A percentile compares a stretch with the other conserved stretches of the same genome.
phyloP scores from a whole-genome alignment of 2,113 vertebrate species.

The Larimichthys polyactis region DNA sequence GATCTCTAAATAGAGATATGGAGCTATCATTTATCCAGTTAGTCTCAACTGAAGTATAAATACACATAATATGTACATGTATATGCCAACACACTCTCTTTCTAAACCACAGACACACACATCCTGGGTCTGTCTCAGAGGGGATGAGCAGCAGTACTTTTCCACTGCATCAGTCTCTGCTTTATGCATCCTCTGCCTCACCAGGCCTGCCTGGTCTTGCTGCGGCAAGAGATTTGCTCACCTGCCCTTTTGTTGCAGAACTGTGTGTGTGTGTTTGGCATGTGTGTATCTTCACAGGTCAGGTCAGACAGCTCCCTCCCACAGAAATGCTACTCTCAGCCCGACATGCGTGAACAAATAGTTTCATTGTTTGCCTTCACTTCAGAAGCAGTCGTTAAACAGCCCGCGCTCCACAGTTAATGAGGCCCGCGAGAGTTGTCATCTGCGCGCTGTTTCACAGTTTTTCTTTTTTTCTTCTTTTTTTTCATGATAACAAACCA shows the following conservation, averaged over 20 bases:
- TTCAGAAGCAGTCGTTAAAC: conserved; percentile 30
- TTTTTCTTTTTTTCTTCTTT: background rate
- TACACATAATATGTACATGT: conserved; percentile 3
- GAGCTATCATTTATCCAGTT: background rate
- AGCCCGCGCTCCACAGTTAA: background rate
- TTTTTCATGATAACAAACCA: conserved; percentile 27
- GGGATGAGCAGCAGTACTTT: conserved; percentile 69
- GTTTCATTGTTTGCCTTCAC: conserved; percentile 42
- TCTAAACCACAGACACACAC: conserved; percentile 18
- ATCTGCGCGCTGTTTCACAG: background rate
- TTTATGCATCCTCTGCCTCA: conserved; percentile 31
- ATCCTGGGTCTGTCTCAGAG: conserved; percentile 43
- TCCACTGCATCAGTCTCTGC: conserved; percentile 67
- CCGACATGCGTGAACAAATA: conserved; percentile 10
- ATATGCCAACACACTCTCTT: background rate
- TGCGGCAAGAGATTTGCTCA: conserved; percentile 64
- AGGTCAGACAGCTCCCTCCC: conserved; percentile 25
- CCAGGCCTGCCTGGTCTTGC: conserved; percentile 74
- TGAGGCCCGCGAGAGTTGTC: background rate
- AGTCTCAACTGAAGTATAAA: background rate
- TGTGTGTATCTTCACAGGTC: conserved; percentile 7
- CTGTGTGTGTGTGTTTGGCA: background rate
- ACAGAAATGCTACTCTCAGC: conserved; percentile 19
- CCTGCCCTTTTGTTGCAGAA: conserved; percentile 57
- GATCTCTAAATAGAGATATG: conserved; percentile 21